Evolutionary conservation across 2,113 vertebrate species (phyloP), one percentile per base, ranked within the genome.

Genomic region (Hydrochoerus hydrochaeris): DNA sequence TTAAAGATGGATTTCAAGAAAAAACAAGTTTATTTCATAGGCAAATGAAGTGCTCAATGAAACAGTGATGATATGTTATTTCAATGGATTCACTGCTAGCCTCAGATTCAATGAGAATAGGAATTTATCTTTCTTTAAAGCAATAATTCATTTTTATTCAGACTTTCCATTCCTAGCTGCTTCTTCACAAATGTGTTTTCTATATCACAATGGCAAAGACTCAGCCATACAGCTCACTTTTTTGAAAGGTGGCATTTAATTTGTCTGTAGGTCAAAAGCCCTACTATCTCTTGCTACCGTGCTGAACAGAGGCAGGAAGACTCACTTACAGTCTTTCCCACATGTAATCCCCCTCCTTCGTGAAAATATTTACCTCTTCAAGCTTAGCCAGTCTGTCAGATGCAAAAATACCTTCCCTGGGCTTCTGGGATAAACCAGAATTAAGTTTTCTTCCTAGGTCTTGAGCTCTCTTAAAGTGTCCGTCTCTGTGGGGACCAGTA

Each of bases 161-260:
- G 85, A 92, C 60, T 88, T 96, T 85, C 85, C 22, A 84, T 73
- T 97, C 60, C 88, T 95, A 88, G 85, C 63, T 80, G 71, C 82
- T 96, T 88, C 82, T 92, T 97, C 82, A 95, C 90, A 94, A 95
- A 94, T 78, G 93, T 92, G 65, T 91, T 96, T 96, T 88, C 95
- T 71, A 67, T 95, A 85, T 97, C 88, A 88, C 88, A 95, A 97
- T 62, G 83, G 82, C 75, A 83, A 88, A 84, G 94, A 84, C 65
- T 95, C 85, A 78, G 62, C 92, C 78, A 95, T 85, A 94, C 93
- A 80, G 71, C 91, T 96, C 65, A 94, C 92, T 94, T 92, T 95
- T 95, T 95, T 97, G 96, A 96, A 88, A 97, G 85, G 92, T 94
- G 96, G 85, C 94, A 97, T 98, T 97, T 97, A 97, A 97, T 95